phyloP scores from a whole-genome alignment of 2,888 invertebrate genomes.

The Cephus pygmeus region DNA sequence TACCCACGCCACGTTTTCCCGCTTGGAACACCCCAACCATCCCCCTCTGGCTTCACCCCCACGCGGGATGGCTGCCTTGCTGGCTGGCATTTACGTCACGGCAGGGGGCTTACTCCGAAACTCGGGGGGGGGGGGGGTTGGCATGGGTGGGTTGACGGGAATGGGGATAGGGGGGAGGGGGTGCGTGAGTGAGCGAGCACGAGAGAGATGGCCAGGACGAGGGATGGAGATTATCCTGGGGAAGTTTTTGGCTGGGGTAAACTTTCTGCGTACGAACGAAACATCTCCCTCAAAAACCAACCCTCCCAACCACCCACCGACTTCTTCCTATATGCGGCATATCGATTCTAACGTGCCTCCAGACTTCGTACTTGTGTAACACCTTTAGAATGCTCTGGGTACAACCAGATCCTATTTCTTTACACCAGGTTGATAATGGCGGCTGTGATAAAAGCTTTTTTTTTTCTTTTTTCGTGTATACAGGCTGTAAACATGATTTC shows the following conservation, averaged over 20 bases:
- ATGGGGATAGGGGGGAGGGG: not conserved
- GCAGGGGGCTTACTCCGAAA: slow-evolving; percentile 29
- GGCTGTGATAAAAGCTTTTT: not conserved
- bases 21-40: slow-evolving; percentile 25
- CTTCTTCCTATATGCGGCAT: slow-evolving; percentile 28
- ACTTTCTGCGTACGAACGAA: slow-evolving; percentile 57
- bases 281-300: slow-evolving; percentile 61
- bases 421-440: not conserved
- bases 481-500: not conserved
- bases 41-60: slow-evolving; percentile 18
- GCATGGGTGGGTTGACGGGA: not conserved
- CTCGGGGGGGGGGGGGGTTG: slow-evolving; percentile 7
- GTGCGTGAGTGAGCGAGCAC: slow-evolving; percentile 28
- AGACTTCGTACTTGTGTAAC: not conserved
- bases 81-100: slow-evolving; percentile 55
- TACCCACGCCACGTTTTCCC: slow-evolving; percentile 52
- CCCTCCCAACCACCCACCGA: slow-evolving; percentile 36
- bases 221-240: slow-evolving; percentile 58
- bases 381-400: not conserved
- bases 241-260: slow-evolving; percentile 48
- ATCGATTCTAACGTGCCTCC: slow-evolving; percentile 33
- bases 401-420: not conserved
- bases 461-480: not conserved
- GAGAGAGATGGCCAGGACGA: slow-evolving; percentile 32
- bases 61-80: slow-evolving; percentile 31